Evolutionary conservation across 92 coral and sea anemone genomes (phyloP), one percentile per base, ranked within the genome.

Genomic region (Palythoa caribaeorum): DNA sequence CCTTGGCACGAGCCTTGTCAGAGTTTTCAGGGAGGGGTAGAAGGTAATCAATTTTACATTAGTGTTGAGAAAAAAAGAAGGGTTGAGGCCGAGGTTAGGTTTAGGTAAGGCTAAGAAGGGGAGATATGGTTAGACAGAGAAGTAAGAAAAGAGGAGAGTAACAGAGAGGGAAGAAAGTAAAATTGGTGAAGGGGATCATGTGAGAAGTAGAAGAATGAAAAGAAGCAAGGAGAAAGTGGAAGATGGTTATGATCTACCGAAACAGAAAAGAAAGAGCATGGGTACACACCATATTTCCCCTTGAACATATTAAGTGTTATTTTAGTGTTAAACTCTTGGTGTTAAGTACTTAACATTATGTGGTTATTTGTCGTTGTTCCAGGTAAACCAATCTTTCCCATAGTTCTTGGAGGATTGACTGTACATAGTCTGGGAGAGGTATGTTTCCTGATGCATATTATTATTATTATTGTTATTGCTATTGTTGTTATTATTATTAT

Each of bases 391-490:
- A 91, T 97, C 54, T 97, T 97, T 70, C 99, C 99, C 11, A 97
- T 97, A 21, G 96, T 92, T 2, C 95, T 97, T 17, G 99, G 99
- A 38, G 99, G 99, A 3, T 90, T 95, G 53, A 95, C 98, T 13
- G 99, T 97, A 5, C 99, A 97, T 94, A 97, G 99, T 77, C 93
- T 97, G 40, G 99, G 99, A 5, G 99, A 95, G 96, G 99, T 95
- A 78, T 77, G 95, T 53, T 69, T 59, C 28, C 28, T 28, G 28
- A 28, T 28, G 28, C 28, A 28, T 28, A 28, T 28, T 28, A 28
- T 28, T 28, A 28, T 28, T 28, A 0, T 28, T 28, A 28, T 28
- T 28, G 28, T 0, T 28, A 28, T 28, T 28, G 28, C 0, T 28
- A 28, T 28, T 28, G 0, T 28, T 28, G 0, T 28, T 28, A 28